phyloP scores from a whole-genome alignment of 1,140 invertebrate genomes.

The Drosophila hydei region DNA sequence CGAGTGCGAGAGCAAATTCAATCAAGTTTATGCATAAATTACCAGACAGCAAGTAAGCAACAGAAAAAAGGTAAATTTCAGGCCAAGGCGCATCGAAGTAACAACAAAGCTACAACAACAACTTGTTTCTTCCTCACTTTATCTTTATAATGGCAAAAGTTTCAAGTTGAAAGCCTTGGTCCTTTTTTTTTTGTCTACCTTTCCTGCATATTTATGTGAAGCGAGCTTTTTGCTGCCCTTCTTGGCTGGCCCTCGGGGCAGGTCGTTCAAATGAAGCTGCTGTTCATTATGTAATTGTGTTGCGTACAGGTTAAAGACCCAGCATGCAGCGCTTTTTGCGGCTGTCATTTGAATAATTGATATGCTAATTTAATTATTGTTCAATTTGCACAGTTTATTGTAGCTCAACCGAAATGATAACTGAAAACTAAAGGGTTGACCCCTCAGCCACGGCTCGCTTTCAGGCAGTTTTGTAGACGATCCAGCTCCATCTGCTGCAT shows the following conservation, averaged over 20 bases:
- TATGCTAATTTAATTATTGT: constrained; percentile 76
- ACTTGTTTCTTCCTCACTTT: constrained; percentile 48
- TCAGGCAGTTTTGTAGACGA: constrained; percentile 13
- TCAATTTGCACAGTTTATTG: constrained; percentile 68
- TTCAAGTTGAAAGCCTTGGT: constrained; percentile 40
- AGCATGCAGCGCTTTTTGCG: constrained; percentile 31
- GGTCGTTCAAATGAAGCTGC: constrained; percentile 59
- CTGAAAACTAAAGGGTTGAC: not conserved
- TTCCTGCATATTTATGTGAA: not conserved
- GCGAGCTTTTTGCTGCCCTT: constrained; percentile 30
- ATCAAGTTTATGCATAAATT: constrained; percentile 76
- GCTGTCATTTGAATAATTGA: constrained; percentile 70
- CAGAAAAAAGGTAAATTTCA: constrained; percentile 29
- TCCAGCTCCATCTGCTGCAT: constrained; percentile 34
- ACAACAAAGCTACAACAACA: constrained; percentile 26
- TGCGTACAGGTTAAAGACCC: constrained; percentile 36
- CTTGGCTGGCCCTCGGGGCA: constrained; percentile 30
- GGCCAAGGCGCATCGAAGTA: constrained; percentile 19
- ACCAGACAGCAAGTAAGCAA: constrained; percentile 27
- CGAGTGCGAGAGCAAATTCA: constrained; percentile 56
- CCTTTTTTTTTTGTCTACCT: constrained; percentile 47
- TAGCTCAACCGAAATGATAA: constrained; percentile 30
- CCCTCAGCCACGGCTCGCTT: constrained; percentile 1
- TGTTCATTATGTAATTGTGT: constrained; percentile 79
- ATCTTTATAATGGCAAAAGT: constrained; percentile 78